Evolutionary conservation across 2,888 invertebrate species (phyloP).

Genomic region (Lottia gigantea): DNA sequence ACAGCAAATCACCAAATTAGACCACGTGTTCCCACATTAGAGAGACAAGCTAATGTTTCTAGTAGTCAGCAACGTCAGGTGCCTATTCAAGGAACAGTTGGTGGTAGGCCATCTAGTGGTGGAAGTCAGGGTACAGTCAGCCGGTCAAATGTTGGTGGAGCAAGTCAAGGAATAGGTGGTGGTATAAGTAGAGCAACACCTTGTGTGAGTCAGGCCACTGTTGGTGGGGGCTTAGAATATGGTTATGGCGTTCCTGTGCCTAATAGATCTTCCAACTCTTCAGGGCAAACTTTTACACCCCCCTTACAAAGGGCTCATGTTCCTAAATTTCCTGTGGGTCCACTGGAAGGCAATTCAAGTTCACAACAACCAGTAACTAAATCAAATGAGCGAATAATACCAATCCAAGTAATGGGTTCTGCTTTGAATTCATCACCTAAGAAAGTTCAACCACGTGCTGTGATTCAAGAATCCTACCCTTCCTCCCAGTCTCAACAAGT

Average conservation of each 20-base stretch:
- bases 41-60: too few relatives aligned
- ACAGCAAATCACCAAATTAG: not conserved
- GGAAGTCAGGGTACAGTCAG: not conserved
- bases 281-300: slow-evolving; percentile 7
- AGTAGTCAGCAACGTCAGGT: too few relatives aligned
- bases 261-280: slow-evolving; percentile 2
- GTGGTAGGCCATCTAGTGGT: too few relatives aligned
- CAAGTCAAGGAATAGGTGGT: too few relatives aligned
- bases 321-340: slow-evolving; percentile 32
- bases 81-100: too few relatives aligned
- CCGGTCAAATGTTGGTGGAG: not conserved
- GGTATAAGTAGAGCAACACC: not conserved
- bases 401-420: slow-evolving; percentile 35
- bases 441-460: not conserved
- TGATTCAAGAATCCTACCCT: not conserved
- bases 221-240: not conserved
- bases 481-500: not conserved
- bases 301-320: slow-evolving; percentile 30
- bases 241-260: slow-evolving; percentile 7
- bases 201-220: not conserved
- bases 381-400: slow-evolving; percentile 39
- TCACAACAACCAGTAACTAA: not conserved
- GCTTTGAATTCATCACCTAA: not conserved
- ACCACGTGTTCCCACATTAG: not conserved
- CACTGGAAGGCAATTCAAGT: slow-evolving; percentile 11